A percentile compares a stretch with the other conserved stretches of the same genome.
Evolutionary conservation across 2,797 vertebrate genomes (phyloP).

Genomic region (Denticeps clupeoides): DNA sequence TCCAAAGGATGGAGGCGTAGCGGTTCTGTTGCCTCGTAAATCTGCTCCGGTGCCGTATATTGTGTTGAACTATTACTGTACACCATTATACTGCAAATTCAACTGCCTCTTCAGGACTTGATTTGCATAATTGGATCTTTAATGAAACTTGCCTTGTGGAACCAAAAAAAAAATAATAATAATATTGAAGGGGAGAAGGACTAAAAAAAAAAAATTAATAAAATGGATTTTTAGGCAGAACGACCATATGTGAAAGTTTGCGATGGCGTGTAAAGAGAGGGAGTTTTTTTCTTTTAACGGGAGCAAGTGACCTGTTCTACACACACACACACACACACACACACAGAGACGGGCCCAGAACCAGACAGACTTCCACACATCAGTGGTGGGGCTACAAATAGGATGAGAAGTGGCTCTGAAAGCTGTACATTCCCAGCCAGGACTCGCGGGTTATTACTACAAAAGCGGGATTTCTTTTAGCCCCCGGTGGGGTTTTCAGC

Average conservation of each 20-base stretch:
- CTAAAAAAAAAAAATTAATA: no score
- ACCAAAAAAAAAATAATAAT: constrained; percentile 58
- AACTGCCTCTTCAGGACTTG: constrained; percentile 74
- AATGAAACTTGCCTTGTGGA: constrained; percentile 86
- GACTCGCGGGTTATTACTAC: constrained; percentile 78
- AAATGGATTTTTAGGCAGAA: constrained; percentile 41
- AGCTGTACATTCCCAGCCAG: constrained; percentile 73
- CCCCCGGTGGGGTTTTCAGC: constrained; percentile 68
- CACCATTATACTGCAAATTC: constrained; percentile 76
- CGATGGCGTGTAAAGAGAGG: constrained; percentile 25
- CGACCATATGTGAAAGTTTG: background rate
- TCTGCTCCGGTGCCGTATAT: constrained; percentile 74
- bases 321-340: constrained; percentile 35
- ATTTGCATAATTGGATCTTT: constrained; percentile 95
- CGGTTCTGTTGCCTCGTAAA: constrained; percentile 83
- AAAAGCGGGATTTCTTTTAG: constrained; percentile 73
- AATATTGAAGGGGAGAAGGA: constrained; percentile 27
- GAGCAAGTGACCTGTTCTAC: no score
- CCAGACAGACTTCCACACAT: constrained; percentile 47
- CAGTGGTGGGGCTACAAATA: constrained; percentile 73
- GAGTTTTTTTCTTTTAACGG: no score
- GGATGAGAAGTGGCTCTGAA: constrained; percentile 74
- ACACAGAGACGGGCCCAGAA: background rate
- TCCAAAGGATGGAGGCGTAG: constrained; percentile 77
- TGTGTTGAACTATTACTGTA: constrained; percentile 80